Base-by-base conservation (phyloP, 2,888 invertebrate species). In the Junonia oenone region DNA sequence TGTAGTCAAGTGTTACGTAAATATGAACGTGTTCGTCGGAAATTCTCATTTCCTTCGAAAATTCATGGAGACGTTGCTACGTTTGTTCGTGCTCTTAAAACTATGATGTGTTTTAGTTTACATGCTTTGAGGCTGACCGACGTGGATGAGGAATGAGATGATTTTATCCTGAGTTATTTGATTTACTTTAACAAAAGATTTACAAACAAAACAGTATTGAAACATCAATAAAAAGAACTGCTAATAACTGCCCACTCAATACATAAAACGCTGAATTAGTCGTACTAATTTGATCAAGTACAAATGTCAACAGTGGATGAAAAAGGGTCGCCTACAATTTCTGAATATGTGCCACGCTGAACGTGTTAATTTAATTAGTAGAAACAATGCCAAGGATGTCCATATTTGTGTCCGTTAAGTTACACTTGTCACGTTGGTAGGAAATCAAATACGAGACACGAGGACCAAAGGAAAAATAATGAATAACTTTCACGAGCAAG, bases 1-100 rank as follows among this genome's bases (percentile, higher is more conserved):
- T 90, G 89, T 89, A 80, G 88, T 88, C 81, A 75, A 89, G 89
- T 87, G 87, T 87, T 85, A 83, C 83, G 89, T 84, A 88, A 89
- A 90, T 83, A 90, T 81, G 75, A 71, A 81, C 82, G 73, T 74
- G 80, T 83, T 84, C 81, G 78, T 83, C 75, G 81, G 81, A 83
- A 81, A 84, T 81, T 80, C 78, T 81, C 78, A 82, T 84, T 87
- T 86, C 84, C 82, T 83, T 74, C 71, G 72, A 76, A 78, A 81
- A 81, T 78, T 78, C 70, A 73, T 73, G 73, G 75, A 78, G 75
- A 74, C 67, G 71, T 50, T 57, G 63, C 63, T 61, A 59, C 64
- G 63, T 62, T 66, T 46, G 57, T 60, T 59, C 53, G 63, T 59
- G 61, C 64, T 64, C 63, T 68, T 65, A 56, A 52, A 64, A 58